These are phyloP conservation scores for Eupithecia vulgata DNA, from an alignment of 2,888 invertebrate genomes.

Conservation along the genomic window DNA sequence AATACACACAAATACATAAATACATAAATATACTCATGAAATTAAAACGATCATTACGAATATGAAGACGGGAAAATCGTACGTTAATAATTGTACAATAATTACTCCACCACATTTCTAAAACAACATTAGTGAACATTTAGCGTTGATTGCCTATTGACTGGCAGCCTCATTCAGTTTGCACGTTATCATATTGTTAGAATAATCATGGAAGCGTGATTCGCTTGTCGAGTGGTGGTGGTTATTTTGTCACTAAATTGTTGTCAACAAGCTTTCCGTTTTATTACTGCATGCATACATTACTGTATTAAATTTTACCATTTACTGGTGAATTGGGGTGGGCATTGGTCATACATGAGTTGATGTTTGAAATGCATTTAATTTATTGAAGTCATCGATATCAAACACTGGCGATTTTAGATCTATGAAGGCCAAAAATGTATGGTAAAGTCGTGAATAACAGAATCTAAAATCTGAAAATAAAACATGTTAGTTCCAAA, in stretches of 20 bases:
- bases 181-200: slow-evolving; percentile 7
- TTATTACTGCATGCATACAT: slow-evolving; percentile 3
- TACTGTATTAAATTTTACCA: slow-evolving; percentile 7
- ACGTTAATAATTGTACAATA: neutral
- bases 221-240: slow-evolving; percentile 7
- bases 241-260: slow-evolving; percentile 13
- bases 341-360: slow-evolving; percentile 17
- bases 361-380: neutral
- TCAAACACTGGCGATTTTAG: neutral
- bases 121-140: neutral
- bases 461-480: neutral
- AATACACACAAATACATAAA: too few species aligned
- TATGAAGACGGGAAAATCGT: too few species aligned
- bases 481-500: neutral
- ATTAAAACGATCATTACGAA: too few species aligned
- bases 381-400: neutral
- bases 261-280: slow-evolving; percentile 5
- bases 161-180: slow-evolving; percentile 1
- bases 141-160: slow-evolving; percentile 3
- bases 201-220: slow-evolving; percentile 14
- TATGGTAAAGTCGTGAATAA: neutral
- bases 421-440: neutral
- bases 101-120: neutral
- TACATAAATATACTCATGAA: too few species aligned
- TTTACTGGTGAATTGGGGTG: neutral